Evolutionary conservation across 2,797 vertebrate species (phyloP).

Genomic region (Trachops cirrhosus): DNA sequence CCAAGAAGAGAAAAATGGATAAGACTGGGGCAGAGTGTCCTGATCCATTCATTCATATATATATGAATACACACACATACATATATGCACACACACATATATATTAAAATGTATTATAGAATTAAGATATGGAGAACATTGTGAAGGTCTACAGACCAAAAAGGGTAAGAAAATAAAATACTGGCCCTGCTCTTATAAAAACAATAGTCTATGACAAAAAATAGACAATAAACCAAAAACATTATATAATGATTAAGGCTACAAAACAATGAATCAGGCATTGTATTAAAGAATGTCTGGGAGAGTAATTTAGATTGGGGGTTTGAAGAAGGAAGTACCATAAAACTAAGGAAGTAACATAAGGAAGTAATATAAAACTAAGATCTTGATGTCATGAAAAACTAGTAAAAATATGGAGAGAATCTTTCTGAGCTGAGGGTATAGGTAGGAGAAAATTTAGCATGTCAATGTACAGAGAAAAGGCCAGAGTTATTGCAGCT

Average conservation of each 20-base stretch:
- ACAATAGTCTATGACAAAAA: neutral
- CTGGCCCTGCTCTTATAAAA: neutral
- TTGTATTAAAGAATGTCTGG: neutral
- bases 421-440: neutral
- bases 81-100: too few relatives aligned
- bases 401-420: neutral
- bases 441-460: neutral
- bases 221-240: neutral
- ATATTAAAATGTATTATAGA: neutral
- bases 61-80: too few relatives aligned
- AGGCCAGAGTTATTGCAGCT: neutral
- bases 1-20: neutral
- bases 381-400: neutral
- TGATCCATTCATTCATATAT: neutral
- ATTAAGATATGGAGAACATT: neutral
- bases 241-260: neutral
- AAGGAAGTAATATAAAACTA: neutral
- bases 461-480: neutral
- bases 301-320: neutral
- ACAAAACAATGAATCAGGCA: neutral
- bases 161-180: neutral
- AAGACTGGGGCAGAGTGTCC: too few relatives aligned
- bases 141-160: neutral
- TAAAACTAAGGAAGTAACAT: neutral
- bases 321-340: neutral